These are phyloP conservation scores for Campylomormyrus numenius DNA, from an alignment of 2,113 vertebrate species.

Conservation along the genomic window DNA sequence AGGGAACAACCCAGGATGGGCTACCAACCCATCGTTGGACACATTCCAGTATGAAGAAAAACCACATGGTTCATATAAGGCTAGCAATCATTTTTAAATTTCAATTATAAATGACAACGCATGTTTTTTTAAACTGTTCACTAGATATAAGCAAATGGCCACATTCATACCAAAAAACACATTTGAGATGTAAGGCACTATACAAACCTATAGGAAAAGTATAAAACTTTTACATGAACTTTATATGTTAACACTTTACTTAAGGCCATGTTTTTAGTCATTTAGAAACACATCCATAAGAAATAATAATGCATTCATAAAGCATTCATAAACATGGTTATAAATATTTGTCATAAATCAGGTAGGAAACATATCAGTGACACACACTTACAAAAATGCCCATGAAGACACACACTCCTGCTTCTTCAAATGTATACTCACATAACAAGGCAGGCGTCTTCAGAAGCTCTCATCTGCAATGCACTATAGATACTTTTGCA, in stretches of 20 bases:
- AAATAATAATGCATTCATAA: too few species aligned
- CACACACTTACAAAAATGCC: not conserved
- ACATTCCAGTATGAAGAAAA: not conserved
- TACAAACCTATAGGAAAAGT: not conserved
- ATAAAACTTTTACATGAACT: not conserved
- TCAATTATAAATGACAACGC: not conserved
- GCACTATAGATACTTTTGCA: too few species aligned
- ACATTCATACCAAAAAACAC: not conserved
- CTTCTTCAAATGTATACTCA: not conserved
- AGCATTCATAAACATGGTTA: too few species aligned
- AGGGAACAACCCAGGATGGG: not conserved
- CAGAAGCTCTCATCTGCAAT: not conserved
- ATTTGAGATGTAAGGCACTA: not conserved
- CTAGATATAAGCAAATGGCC: not conserved
- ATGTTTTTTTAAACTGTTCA: not conserved
- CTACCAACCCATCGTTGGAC: not conserved
- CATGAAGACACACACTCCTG: not conserved
- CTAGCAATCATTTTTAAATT: not conserved
- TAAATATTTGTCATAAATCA: not conserved
- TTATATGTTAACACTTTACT: too few species aligned
- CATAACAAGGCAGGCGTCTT: not conserved
- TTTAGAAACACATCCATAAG: too few species aligned
- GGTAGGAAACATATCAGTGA: not conserved
- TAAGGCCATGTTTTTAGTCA: too few species aligned
- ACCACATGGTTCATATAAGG: not conserved